Evolutionary conservation across 2,888 invertebrate species (phyloP), one percentile per base, ranked within the genome.

Genomic region (Galeruca laticollis): DNA sequence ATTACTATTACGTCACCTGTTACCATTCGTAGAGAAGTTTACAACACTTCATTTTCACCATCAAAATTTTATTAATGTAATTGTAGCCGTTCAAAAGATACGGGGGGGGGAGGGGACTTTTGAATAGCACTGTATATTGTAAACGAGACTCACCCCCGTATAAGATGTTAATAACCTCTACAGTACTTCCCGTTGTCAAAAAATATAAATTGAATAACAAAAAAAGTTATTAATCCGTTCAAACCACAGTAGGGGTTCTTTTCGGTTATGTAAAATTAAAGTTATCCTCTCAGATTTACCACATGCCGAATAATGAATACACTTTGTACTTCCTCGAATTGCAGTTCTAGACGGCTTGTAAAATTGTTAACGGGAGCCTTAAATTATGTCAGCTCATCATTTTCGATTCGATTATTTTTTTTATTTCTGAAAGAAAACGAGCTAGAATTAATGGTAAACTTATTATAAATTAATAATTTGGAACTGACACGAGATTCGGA

Each of bases 381-480:
- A 54, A 54, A 31, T 54, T 26, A 54, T 54, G 15, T 31, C 54
- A 26, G 54, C n/a, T 54, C 8, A 31, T 31, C 54, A 54, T 54
- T 54, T n/a, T 15, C 4, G 5, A n/a, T 52, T 52, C 21, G 11
- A 26, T 52, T 52, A 10, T n/a, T 26, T 11, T 43, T 52, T 52
- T 52, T 52, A 13, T 52, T 6, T 31, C 9, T 31, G 31, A 54
- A 15, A 47, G 11, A n/a, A 5, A 47, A 15, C 4, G 9, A 47
- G 9, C 6, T 6, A 47, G 9, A 8, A 15, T 1, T 5, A 47
- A 18, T 18, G 15, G 15, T 9, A 15, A 47, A 8, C 47, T 47
- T 47, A 18, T 18, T 18, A 15, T 47, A n/a, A 47, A 47, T 47
- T 47, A 47, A 18, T 47, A 13, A 40, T n/a, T 13, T n/a, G n/a